A percentile compares a stretch with the other conserved stretches of the same genome.
phyloP scores from a whole-genome alignment of 2,797 vertebrate genomes.

The Odontamblyopus lacepedii region DNA sequence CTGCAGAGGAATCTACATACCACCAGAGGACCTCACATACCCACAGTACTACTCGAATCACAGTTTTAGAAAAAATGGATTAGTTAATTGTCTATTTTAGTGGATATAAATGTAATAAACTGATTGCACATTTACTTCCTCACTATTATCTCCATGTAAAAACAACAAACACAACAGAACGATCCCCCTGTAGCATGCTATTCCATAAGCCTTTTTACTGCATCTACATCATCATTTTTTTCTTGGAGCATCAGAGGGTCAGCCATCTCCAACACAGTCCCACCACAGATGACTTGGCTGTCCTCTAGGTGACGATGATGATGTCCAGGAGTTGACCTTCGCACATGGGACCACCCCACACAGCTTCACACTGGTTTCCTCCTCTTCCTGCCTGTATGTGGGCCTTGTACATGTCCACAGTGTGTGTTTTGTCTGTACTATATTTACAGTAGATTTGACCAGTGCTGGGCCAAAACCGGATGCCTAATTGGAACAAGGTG shows the following conservation, averaged over 20 bases:
- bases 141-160: background rate
- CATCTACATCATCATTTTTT: background rate
- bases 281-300: constrained; percentile 37
- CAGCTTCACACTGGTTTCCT: constrained; percentile 48
- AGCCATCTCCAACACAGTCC: constrained; percentile 13
- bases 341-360: constrained; percentile 36
- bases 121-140: background rate
- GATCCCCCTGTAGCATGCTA: background rate
- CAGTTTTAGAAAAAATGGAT: no score
- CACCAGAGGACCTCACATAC: no score
- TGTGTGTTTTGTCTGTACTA: constrained; percentile 68
- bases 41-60: no score
- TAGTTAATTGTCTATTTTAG: no score
- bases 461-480: constrained; percentile 45
- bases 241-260: background rate
- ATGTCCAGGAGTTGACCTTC: constrained; percentile 46
- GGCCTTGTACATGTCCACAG: constrained; percentile 39
- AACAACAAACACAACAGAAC: background rate
- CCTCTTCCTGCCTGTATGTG: constrained; percentile 33
- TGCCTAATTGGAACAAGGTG: constrained; percentile 71
- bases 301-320: constrained; percentile 42
- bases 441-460: constrained; percentile 61
- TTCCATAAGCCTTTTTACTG: background rate
- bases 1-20: no score
- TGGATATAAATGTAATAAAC: no score